Conservation (phyloP, 1,140 invertebrate species). For the Eriosoma lanigerum region DNA sequence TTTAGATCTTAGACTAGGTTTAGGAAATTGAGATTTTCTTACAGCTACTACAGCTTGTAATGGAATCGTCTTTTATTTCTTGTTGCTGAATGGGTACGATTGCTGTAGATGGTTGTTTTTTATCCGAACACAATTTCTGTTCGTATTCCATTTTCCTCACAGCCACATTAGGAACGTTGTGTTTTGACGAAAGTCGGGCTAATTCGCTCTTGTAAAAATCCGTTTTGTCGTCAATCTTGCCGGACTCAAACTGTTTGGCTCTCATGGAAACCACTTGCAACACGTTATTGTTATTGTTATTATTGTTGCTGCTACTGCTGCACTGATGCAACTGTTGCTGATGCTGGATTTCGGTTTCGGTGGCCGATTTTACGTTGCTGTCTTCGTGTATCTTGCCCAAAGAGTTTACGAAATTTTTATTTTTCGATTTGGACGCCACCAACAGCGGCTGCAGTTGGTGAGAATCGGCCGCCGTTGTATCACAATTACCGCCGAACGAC, state of each 20-base stretch:
- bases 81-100: conserved; percentile 52
- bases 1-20: too few relatives aligned
- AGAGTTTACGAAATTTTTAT: conserved; percentile 46
- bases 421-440: background rate
- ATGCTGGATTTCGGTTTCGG: background rate
- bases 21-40: conserved; percentile 9
- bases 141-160: conserved; percentile 75
- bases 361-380: background rate
- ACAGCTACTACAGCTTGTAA: conserved; percentile 68
- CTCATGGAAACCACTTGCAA: conserved; percentile 69
- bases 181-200: conserved; percentile 68
- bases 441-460: background rate
- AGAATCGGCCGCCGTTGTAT: background rate
- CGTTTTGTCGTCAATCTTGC: conserved; percentile 66
- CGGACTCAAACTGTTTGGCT: conserved; percentile 73
- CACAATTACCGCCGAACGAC: background rate
- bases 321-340: background rate
- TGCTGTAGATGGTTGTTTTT: conserved; percentile 48
- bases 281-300: background rate
- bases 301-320: too few relatives aligned
- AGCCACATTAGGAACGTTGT: conserved; percentile 73
- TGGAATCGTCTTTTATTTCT: conserved; percentile 63
- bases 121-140: conserved; percentile 59
- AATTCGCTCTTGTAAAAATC: conserved; percentile 73
- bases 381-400: conserved; percentile 53